A percentile compares a stretch with the other conserved stretches of the same genome.
Conservation (phyloP, 2,888 invertebrate species). For the Lepidocyrtinus sp. region DNA sequence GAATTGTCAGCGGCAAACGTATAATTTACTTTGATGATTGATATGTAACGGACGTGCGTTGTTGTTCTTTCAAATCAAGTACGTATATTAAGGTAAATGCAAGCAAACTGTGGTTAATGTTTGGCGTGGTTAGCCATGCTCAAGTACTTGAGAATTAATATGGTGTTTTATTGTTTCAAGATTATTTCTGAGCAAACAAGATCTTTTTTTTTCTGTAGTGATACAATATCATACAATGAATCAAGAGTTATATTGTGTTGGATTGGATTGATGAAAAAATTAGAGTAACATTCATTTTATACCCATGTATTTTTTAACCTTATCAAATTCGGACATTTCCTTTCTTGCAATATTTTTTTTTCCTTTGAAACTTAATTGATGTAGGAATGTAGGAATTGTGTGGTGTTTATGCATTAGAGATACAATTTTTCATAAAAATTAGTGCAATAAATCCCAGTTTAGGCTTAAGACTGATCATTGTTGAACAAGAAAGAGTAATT, state of each 20-base stretch:
- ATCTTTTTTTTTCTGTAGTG: too few species aligned
- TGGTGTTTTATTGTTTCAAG: too few species aligned
- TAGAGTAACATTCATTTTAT: too few species aligned
- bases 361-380: background rate
- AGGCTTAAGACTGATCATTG: background rate
- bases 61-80: slow-evolving; percentile 23
- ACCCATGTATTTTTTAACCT: background rate
- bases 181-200: too few species aligned
- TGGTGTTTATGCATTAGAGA: background rate
- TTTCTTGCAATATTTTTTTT: background rate
- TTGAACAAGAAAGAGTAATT: background rate
- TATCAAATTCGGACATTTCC: background rate
- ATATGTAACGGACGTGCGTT: slow-evolving; percentile 47
- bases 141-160: too few species aligned
- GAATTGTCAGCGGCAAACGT: slow-evolving; percentile 51
- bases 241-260: too few species aligned
- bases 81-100: too few species aligned
- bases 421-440: slow-evolving; percentile 3
- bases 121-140: too few species aligned
- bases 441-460: background rate
- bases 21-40: slow-evolving; percentile 56
- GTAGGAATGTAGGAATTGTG: background rate
- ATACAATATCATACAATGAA: too few species aligned
- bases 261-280: background rate
- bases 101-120: too few species aligned